phyloP scores from a whole-genome alignment of 2,797 vertebrate species.

The Mastacembelus armatus region DNA sequence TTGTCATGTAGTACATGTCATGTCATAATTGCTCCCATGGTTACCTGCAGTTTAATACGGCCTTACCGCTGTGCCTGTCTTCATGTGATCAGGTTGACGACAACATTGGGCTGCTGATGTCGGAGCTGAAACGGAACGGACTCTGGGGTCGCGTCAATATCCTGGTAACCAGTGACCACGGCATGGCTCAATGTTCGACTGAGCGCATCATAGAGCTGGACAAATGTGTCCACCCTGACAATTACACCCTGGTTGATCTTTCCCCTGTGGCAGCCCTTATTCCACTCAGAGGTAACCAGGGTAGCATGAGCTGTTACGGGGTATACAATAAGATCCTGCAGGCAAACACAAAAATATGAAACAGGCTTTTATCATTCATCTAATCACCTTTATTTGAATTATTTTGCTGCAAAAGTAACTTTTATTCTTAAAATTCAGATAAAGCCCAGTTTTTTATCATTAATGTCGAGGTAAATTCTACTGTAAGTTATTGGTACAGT shows the following conservation, averaged over 20 bases:
- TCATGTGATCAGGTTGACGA: slow-evolving; percentile 82
- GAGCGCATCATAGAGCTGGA: slow-evolving; percentile 88
- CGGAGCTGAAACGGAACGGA: slow-evolving; percentile 81
- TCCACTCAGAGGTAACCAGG: slow-evolving; percentile 82
- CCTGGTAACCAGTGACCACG: slow-evolving; percentile 95
- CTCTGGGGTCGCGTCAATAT: slow-evolving; percentile 93
- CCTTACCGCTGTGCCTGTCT: not conserved
- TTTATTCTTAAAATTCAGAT: no score
- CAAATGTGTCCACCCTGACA: slow-evolving; percentile 79
- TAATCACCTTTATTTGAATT: no score
- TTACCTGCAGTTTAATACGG: no score
- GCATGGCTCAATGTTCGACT: slow-evolving; percentile 92
- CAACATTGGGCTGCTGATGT: slow-evolving; percentile 85
- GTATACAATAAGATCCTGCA: not conserved
- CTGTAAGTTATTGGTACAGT: no score
- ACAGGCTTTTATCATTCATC: no score
- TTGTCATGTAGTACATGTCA: no score
- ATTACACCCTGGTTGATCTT: slow-evolving; percentile 88
- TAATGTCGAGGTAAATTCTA: not conserved
- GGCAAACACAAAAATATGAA: not conserved
- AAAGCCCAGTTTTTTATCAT: no score
- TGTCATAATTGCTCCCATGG: no score
- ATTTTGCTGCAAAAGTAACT: no score
- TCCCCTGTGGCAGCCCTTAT: slow-evolving; percentile 90
- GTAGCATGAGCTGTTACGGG: no score